phyloP scores from a whole-genome alignment of 2,888 invertebrate species.

The Pristionchus maxplancki region DNA sequence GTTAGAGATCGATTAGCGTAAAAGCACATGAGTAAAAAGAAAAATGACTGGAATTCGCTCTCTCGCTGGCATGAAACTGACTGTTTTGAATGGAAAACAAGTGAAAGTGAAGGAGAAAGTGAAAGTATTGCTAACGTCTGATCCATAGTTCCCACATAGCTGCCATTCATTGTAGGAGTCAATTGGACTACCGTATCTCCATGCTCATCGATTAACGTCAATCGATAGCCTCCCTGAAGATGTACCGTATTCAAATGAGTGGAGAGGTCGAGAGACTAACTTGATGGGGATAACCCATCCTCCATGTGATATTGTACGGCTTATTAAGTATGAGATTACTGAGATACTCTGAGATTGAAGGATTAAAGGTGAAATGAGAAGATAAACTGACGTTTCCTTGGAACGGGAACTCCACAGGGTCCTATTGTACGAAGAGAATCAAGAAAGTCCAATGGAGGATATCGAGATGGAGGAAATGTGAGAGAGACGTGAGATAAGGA shows the following conservation, averaged over 20 bases:
- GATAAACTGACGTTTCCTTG: slow-evolving; percentile 58
- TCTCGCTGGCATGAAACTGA: not conserved
- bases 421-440: slow-evolving; percentile 70
- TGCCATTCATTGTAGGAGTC: slow-evolving; percentile 55
- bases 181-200: slow-evolving; percentile 66
- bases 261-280: slow-evolving; percentile 44
- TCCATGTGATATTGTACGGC: slow-evolving; percentile 60
- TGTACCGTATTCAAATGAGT: not conserved
- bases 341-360: not conserved
- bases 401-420: slow-evolving; percentile 73
- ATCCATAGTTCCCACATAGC: slow-evolving; percentile 56
- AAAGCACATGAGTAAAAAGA: slow-evolving; percentile 1
- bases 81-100: not conserved
- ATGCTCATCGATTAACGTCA: slow-evolving; percentile 63
- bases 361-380: not conserved
- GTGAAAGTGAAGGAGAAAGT: slow-evolving; percentile 14
- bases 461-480: slow-evolving; percentile 72
- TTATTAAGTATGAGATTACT: slow-evolving; percentile 15
- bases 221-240: slow-evolving; percentile 68
- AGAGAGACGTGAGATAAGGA: slow-evolving; percentile 63
- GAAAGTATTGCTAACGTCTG: slow-evolving; percentile 52
- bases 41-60: not conserved
- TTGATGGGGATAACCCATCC: slow-evolving; percentile 64
- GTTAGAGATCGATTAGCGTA: slow-evolving; percentile 9
- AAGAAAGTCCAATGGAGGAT: slow-evolving; percentile 74